Evolutionary conservation across 2,888 invertebrate genomes (phyloP), one percentile per base, ranked within the genome.

Genomic region (Cancer borealis): DNA sequence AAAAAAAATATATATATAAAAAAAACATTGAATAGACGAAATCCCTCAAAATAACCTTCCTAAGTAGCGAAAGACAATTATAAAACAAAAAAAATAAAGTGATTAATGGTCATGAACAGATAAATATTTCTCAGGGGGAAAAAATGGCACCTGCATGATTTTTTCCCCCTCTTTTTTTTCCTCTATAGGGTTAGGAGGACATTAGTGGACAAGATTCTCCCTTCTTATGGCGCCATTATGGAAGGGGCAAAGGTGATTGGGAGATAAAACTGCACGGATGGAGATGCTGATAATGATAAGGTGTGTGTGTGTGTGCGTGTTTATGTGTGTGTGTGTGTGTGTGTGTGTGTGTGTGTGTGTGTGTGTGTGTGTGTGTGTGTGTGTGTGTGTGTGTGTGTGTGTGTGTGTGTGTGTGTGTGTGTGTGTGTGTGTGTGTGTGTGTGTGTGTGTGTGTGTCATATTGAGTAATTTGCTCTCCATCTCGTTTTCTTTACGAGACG

Each of bases 301-400:
- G 79, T 79, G 26, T 79, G 79, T 73, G 73, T 73, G 66, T 66
- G 66, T 66, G 66, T 66, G 66, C 17, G 66, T 66, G 66, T 66
- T 6, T 66, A 17, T 66, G 66, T 66, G 66, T 66, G 66, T 66
- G 66, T 66, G 66, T 66, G 66, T 66, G 79, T 79, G 26, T 79
- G 79, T 66, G 66, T 66, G 66, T 66, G 66, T 66, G 66, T 66
- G 66, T 66, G 66, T 66, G 66, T 66, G 66, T 66, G 66, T 66
- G 66, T 66, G 66, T 66, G 66, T 66, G 66, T 66, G 66, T 66
- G 66, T 66, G 66, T 2, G 66, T 66, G 66, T 66, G 66, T 66
- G 66, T 66, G 66, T 2, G 66, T 66, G 66, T 2, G 66, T 66
- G 66, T 66, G 49, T 49, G 49, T 0, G 49, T 49, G 49, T 49